Percentiles rank a stretch among this genome's conserved stretches.
These are phyloP conservation scores for Gymnothorax javanicus DNA, from an alignment of 2,797 vertebrate species.

Conservation along the genomic window DNA sequence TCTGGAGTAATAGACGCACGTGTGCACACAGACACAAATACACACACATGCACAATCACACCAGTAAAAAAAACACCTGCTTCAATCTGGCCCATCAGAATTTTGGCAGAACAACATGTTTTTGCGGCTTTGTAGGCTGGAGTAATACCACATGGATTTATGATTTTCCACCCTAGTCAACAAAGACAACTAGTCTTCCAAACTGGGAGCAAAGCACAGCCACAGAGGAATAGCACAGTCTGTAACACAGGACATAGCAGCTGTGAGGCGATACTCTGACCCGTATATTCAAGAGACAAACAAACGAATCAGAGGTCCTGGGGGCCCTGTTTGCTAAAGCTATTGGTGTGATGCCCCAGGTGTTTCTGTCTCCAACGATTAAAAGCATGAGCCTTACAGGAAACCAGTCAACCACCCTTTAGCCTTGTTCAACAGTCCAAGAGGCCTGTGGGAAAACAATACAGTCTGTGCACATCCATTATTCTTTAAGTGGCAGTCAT, in stretches of 20 bases:
- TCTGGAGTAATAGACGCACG: background rate
- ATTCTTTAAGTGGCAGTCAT: background rate
- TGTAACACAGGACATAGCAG: background rate
- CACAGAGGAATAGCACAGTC: background rate
- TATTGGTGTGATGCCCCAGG: background rate
- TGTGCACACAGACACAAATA: background rate
- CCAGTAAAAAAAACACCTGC: background rate
- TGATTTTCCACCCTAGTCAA: background rate
- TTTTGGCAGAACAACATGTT: background rate
- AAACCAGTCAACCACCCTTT: background rate
- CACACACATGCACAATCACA: background rate
- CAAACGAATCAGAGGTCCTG: background rate
- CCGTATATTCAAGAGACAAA: background rate
- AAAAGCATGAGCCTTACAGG: background rate
- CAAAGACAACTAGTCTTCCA: background rate
- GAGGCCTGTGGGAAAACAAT: background rate
- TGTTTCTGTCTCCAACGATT: background rate
- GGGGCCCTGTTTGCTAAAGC: background rate
- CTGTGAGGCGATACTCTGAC: background rate
- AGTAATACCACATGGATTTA: background rate
- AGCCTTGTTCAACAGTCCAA: background rate
- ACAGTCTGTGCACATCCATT: background rate
- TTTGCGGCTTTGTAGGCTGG: background rate
- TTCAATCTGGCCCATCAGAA: background rate
- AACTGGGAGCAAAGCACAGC: background rate